A percentile compares a stretch with the other conserved stretches of the same genome.
Conservation (phyloP, 2,113 vertebrate species). For the Lagopus leucura region DNA sequence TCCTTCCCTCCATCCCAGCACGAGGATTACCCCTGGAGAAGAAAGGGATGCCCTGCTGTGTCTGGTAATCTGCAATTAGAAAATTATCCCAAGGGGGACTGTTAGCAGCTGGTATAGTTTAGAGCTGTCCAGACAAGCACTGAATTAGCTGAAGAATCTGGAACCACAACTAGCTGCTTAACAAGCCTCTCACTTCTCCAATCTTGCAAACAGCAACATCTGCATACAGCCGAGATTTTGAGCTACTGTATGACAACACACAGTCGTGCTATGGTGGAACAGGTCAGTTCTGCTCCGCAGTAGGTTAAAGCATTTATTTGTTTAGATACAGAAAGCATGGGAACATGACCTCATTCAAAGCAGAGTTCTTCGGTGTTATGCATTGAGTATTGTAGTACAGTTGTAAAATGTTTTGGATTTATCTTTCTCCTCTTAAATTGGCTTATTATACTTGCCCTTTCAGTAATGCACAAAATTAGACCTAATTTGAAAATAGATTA, state of each 20-base stretch:
- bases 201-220: neutral
- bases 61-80: constrained; percentile 22
- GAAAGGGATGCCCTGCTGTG: constrained; percentile 27
- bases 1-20: neutral
- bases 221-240: neutral
- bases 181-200: neutral
- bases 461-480: neutral
- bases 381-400: neutral
- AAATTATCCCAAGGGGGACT: neutral
- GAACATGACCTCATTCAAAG: neutral
- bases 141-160: constrained; percentile 32
- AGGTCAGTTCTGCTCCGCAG: neutral
- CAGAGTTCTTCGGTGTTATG: neutral
- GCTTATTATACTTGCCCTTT: neutral
- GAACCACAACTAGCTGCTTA: constrained; percentile 11
- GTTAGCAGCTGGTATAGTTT: constrained; percentile 15
- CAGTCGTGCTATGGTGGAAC: neutral
- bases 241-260: neutral
- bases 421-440: neutral
- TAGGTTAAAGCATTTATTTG: neutral
- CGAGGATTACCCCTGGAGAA: neutral
- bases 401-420: neutral
- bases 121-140: constrained; percentile 30
- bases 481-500: neutral
- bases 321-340: neutral